Percentiles rank a stretch among this genome's conserved stretches.
Conservation (phyloP, 2,888 invertebrate genomes). For the Carpatolechia fugitivella region DNA sequence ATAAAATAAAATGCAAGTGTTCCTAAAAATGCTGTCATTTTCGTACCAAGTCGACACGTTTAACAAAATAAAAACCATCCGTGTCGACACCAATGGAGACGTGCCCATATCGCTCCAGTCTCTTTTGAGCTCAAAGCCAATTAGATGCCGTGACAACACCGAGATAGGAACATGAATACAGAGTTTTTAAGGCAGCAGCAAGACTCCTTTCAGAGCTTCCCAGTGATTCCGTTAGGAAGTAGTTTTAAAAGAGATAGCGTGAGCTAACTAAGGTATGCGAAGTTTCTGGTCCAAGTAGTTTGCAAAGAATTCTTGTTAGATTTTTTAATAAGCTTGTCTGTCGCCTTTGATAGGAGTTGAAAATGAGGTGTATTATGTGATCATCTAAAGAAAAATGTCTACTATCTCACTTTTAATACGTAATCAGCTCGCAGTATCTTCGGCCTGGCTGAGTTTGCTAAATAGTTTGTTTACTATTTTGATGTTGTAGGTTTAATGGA, state of each 20-base stretch:
- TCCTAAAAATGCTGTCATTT: too few species aligned
- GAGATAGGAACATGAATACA: conserved; percentile 40
- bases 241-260: neutral
- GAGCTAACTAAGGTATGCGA: neutral
- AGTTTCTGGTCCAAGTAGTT: neutral
- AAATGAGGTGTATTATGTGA: too few species aligned
- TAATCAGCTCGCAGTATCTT: too few species aligned
- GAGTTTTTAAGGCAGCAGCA: conserved; percentile 30
- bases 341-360: neutral
- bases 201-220: neutral
- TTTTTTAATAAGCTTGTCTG: neutral
- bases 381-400: too few species aligned
- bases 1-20: too few species aligned
- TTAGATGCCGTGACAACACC: conserved; percentile 67
- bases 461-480: too few species aligned
- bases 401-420: too few species aligned
- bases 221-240: neutral
- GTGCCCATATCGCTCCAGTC: conserved; percentile 43
- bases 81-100: conserved; percentile 39
- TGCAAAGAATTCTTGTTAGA: neutral
- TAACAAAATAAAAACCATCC: too few species aligned
- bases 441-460: too few species aligned
- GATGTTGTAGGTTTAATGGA: too few species aligned
- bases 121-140: conserved; percentile 73
- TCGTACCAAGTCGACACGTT: too few species aligned